Conservation (phyloP, 1,140 invertebrate genomes). For the Mycetomoellerius zeteki region DNA sequence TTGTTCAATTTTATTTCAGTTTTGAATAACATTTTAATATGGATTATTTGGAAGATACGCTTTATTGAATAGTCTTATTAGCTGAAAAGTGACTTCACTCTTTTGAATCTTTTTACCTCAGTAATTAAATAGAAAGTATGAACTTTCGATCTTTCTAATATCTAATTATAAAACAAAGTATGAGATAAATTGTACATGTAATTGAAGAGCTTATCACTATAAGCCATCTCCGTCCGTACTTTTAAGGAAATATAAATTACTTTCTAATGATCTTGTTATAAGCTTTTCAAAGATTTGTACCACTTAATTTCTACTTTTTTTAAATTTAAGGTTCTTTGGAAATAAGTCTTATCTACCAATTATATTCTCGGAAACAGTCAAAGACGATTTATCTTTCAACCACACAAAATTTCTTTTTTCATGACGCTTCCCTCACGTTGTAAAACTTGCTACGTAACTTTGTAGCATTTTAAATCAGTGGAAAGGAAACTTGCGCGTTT, state of each 20-base stretch:
- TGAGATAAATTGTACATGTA: background rate
- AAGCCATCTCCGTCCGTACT: background rate
- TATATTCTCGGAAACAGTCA: background rate
- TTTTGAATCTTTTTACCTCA: background rate
- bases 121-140: background rate
- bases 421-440: background rate
- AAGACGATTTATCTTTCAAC: constrained; percentile 32
- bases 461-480: constrained; percentile 43
- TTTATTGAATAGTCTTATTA: background rate
- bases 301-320: background rate
- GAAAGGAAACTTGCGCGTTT: constrained; percentile 46
- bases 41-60: background rate
- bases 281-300: background rate
- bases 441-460: constrained; percentile 38
- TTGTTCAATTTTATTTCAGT: background rate
- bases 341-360: background rate
- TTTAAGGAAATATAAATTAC: background rate
- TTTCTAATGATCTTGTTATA: background rate
- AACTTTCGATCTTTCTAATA: background rate
- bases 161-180: background rate
- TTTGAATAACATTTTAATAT: background rate
- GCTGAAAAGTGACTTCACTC: background rate
- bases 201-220: background rate
- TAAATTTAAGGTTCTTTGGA: background rate
- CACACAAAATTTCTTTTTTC: background rate